Conservation (phyloP, 2,888 invertebrate species). For the Phalera bucephala region DNA sequence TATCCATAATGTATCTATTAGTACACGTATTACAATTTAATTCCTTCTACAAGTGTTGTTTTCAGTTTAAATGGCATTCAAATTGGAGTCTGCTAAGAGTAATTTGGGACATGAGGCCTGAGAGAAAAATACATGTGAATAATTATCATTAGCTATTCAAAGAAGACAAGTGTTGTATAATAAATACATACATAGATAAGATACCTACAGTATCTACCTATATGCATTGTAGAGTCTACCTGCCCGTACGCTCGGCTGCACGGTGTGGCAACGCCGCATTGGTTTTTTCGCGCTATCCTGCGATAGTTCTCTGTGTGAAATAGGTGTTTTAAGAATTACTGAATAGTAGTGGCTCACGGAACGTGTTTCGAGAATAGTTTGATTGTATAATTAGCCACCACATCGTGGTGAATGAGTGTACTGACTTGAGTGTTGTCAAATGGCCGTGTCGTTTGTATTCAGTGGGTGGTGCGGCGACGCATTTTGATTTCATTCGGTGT, state of each 20-base stretch:
- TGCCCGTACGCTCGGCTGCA: constrained; percentile 71
- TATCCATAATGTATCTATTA: no score
- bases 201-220: constrained; percentile 36
- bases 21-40: no score
- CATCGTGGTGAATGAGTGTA: constrained; percentile 48
- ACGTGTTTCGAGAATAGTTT: constrained; percentile 56
- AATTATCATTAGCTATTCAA: constrained; percentile 48
- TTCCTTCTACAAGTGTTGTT: no score
- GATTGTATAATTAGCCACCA: constrained; percentile 50
- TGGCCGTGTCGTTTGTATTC: constrained; percentile 49
- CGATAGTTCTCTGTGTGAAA: constrained; percentile 61
- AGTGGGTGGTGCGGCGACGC: constrained; percentile 43
- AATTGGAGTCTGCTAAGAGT: constrained; percentile 59
- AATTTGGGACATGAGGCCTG: constrained; percentile 68
- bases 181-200: constrained; percentile 53
- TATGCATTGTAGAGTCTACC: constrained; percentile 68
- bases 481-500: constrained; percentile 71
- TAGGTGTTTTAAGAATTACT: constrained; percentile 51
- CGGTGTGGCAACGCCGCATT: constrained; percentile 79
- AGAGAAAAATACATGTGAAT: constrained; percentile 21
- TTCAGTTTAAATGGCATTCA: constrained; percentile 33
- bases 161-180: constrained; percentile 72
- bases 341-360: constrained; percentile 48
- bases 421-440: constrained; percentile 39
- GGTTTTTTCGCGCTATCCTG: constrained; percentile 72